A percentile compares a stretch with the other conserved stretches of the same genome.
These are phyloP conservation scores for Ctena decussata DNA, from an alignment of 2,888 invertebrate species.

Conservation along the genomic window DNA sequence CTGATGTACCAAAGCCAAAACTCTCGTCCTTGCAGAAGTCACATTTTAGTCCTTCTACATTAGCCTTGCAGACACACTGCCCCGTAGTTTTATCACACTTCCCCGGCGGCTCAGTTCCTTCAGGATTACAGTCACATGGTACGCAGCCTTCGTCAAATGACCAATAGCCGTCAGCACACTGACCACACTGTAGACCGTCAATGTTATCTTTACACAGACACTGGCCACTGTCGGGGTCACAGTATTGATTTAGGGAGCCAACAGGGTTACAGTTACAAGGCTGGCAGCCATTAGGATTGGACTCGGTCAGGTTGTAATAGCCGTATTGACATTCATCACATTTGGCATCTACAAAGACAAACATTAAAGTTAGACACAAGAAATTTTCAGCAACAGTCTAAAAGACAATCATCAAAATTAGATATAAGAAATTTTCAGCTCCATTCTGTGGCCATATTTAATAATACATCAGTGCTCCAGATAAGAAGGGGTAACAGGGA, in stretches of 20 bases:
- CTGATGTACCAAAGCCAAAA: conserved; percentile 79
- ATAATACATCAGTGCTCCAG: too few relatives aligned
- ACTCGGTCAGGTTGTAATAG: conserved; percentile 88
- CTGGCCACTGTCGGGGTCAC: conserved; percentile 84
- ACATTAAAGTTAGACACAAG: too few relatives aligned
- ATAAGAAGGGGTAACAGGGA: too few relatives aligned
- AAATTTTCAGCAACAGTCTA: too few relatives aligned
- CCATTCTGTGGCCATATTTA: too few relatives aligned
- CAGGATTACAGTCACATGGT: conserved; percentile 78
- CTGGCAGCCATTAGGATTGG: conserved; percentile 84
- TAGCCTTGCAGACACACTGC: conserved; percentile 83
- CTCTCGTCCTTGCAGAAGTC: conserved; percentile 81
- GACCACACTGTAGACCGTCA: conserved; percentile 77
- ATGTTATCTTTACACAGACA: conserved; percentile 84
- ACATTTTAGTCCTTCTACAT: conserved; percentile 80
- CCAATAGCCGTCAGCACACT: conserved; percentile 78
- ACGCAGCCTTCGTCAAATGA: conserved; percentile 80
- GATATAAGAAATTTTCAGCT: too few relatives aligned
- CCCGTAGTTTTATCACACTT: conserved; percentile 77
- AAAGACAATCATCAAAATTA: too few relatives aligned
- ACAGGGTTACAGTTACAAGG: conserved; percentile 86
- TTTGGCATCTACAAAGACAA: conserved; percentile 75
- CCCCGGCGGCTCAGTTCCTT: conserved; percentile 74
- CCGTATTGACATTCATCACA: conserved; percentile 89
- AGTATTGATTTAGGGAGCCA: conserved; percentile 84